Conservation (phyloP, 1,140 invertebrate species). For the Adoxophyes honmai region DNA sequence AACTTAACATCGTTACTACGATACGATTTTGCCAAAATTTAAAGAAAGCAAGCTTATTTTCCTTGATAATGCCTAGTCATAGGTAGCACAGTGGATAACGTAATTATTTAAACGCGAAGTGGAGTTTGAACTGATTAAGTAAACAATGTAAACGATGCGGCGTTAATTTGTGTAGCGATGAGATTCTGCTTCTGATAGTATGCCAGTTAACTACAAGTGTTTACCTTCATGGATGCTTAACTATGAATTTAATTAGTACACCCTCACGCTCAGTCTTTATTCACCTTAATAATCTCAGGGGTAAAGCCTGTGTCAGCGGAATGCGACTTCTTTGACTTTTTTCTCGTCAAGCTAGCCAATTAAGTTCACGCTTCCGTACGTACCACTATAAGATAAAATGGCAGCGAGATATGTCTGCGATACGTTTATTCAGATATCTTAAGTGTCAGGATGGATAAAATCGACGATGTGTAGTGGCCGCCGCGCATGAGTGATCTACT, state of each 20-base stretch:
- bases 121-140: constrained; percentile 47
- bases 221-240: constrained; percentile 13
- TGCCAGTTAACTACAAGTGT: constrained; percentile 14
- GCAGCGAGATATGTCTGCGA: constrained; percentile 48
- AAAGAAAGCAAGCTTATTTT: too few relatives aligned
- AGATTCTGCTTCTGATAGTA: constrained; percentile 10
- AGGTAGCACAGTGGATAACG: constrained; percentile 5
- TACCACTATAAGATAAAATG: constrained; percentile 47
- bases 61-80: constrained; percentile 13
- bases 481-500: constrained; percentile 47
- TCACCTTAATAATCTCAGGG: constrained; percentile 13
- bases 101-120: constrained; percentile 53
- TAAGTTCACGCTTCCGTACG: constrained; percentile 41
- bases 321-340: constrained; percentile 14
- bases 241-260: constrained; percentile 13
- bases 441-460: constrained; percentile 61
- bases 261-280: constrained; percentile 7
- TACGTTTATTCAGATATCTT: constrained; percentile 55
- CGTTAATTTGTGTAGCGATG: constrained; percentile 38
- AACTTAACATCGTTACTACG: too few relatives aligned
- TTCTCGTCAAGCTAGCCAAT: constrained; percentile 36
- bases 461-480: constrained; percentile 38
- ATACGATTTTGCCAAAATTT: too few relatives aligned
- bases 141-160: constrained; percentile 46
- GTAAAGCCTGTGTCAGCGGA: constrained; percentile 4